These are phyloP conservation scores for Anabacerthia variegaticeps DNA, from an alignment of 2,797 vertebrate species.

Conservation along the genomic window DNA sequence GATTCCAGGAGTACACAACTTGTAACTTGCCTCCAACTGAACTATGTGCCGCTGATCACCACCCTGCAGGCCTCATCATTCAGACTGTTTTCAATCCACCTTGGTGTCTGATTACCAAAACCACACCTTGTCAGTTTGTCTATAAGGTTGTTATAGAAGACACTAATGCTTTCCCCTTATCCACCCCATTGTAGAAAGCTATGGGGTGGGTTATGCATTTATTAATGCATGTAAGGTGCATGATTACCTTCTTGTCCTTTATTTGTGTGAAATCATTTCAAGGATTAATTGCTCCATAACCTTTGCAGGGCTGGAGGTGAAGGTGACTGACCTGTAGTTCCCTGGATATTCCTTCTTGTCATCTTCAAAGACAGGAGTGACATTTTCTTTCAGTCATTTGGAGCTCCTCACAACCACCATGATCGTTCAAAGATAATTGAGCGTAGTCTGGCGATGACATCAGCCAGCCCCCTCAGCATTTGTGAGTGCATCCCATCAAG, in stretches of 20 bases:
- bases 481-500: neutral
- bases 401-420: neutral
- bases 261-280: neutral
- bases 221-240: neutral
- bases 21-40: neutral
- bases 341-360: neutral
- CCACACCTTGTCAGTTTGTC: neutral
- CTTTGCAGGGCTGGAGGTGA: neutral
- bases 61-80: neutral
- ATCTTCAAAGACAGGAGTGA: neutral
- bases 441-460: neutral
- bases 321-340: neutral
- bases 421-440: neutral
- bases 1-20: neutral
- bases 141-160: neutral
- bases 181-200: neutral
- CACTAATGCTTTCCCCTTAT: neutral
- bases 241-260: neutral
- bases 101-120: too few species aligned
- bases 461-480: neutral
- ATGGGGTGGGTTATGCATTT: neutral
- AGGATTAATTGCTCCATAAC: neutral
- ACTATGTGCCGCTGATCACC: neutral
- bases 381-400: neutral
- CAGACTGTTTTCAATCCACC: neutral